phyloP scores from a whole-genome alignment of 2,113 vertebrate genomes.

The Casuarius casuarius region DNA sequence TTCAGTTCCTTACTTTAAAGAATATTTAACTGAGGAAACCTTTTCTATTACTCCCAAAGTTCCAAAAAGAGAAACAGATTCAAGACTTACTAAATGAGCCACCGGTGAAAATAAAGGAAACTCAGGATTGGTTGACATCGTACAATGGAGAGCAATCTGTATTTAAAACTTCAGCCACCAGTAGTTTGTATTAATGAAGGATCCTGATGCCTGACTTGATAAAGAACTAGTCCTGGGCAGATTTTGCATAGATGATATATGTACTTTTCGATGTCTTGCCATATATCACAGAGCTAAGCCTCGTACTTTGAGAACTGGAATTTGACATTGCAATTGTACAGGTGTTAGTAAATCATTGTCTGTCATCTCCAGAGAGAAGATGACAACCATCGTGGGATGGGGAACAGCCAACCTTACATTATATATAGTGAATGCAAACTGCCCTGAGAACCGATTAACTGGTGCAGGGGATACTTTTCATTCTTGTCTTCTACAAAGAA shows the following conservation, averaged over 20 bases:
- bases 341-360: slow-evolving; percentile 11
- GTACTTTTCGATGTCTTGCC: not conserved
- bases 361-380: slow-evolving; percentile 1
- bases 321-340: not conserved
- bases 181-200: not conserved
- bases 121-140: not conserved
- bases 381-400: not conserved
- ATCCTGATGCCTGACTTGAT: not conserved
- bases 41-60: not conserved
- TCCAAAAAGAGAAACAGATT: not conserved
- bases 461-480: not conserved
- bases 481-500: not conserved
- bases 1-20: not conserved
- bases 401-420: not conserved
- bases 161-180: not conserved
- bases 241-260: not conserved
- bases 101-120: not conserved
- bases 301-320: not conserved
- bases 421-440: not conserved
- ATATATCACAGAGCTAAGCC: not conserved
- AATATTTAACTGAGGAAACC: not conserved
- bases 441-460: not conserved
- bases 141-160: not conserved
- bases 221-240: not conserved
- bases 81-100: not conserved